These are phyloP conservation scores for Abrostola triplasia DNA, from an alignment of 2,888 invertebrate species.

Conservation along the genomic window DNA sequence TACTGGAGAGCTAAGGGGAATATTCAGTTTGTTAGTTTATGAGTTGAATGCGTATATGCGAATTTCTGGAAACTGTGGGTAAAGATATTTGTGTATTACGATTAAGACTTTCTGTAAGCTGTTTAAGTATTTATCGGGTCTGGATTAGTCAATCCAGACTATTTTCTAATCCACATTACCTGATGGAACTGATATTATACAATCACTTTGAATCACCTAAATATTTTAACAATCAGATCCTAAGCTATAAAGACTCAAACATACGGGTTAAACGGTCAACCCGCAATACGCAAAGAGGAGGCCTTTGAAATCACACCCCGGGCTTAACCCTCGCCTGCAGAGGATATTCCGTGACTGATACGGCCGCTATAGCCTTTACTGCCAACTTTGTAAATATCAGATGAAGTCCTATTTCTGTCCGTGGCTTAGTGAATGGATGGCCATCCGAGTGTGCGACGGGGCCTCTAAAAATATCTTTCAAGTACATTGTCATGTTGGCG, in stretches of 20 bases:
- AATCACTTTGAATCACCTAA: no score
- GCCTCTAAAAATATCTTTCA: slow-evolving; percentile 34
- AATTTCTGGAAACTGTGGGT: no score
- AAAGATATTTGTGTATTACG: no score
- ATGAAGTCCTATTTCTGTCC: slow-evolving; percentile 20
- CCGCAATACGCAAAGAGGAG: slow-evolving; percentile 30
- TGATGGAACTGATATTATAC: no score
- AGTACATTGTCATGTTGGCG: slow-evolving; percentile 5
- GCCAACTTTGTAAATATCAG: slow-evolving; percentile 10
- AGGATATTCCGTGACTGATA: not conserved
- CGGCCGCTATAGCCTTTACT: slow-evolving; percentile 1
- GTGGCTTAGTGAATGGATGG: slow-evolving; percentile 23
- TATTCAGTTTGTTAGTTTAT: no score
- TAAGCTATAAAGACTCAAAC: not conserved
- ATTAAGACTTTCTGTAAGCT: no score
- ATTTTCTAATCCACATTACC: no score
- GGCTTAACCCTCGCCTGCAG: not conserved
- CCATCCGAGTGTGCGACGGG: slow-evolving; percentile 11
- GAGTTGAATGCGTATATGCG: no score
- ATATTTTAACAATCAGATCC: no score
- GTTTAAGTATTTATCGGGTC: no score
- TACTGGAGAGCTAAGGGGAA: no score
- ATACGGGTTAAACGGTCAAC: not conserved
- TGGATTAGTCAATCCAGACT: no score
- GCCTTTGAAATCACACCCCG: slow-evolving; percentile 17